These are phyloP conservation scores for Hirtodrosophila alboralis DNA, from an alignment of 2,888 invertebrate genomes.

Conservation along the genomic window DNA sequence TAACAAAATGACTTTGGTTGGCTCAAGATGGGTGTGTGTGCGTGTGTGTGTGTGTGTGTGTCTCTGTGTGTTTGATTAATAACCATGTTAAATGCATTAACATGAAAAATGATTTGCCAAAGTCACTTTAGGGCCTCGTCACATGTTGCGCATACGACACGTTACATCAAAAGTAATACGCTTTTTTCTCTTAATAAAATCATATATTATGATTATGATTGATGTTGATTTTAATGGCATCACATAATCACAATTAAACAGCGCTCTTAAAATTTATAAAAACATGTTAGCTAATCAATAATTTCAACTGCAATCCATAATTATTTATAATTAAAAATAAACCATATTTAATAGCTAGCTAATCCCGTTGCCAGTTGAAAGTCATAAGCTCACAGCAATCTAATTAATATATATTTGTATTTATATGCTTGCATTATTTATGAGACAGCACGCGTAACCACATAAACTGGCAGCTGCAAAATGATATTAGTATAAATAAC, in stretches of 20 bases:
- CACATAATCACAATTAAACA: slow-evolving; percentile 56
- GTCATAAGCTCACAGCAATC: slow-evolving; percentile 20
- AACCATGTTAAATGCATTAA: slow-evolving; percentile 62
- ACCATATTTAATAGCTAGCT: slow-evolving; percentile 7
- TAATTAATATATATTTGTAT: slow-evolving; percentile 28
- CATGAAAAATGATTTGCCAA: slow-evolving; percentile 66
- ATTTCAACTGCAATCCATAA: slow-evolving; percentile 21
- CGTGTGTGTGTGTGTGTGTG: slow-evolving; percentile 14
- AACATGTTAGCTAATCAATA: not conserved
- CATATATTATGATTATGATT: slow-evolving; percentile 62
- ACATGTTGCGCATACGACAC: slow-evolving; percentile 30
- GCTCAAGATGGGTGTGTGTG: slow-evolving; percentile 2
- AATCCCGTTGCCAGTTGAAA: slow-evolving; percentile 1
- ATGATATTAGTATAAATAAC: too few relatives aligned
- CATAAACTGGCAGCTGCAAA: slow-evolving; percentile 27
- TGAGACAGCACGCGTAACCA: slow-evolving; percentile 30
- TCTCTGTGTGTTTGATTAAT: slow-evolving; percentile 63
- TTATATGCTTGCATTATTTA: slow-evolving; percentile 31
- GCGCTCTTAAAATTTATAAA: slow-evolving; percentile 2
- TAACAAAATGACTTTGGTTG: slow-evolving; percentile 53
- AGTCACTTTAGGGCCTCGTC: slow-evolving; percentile 40
- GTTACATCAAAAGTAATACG: slow-evolving; percentile 55
- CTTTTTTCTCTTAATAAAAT: slow-evolving; percentile 48
- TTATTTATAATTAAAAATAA: slow-evolving; percentile 24
- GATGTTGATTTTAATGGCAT: slow-evolving; percentile 66